Evolutionary conservation across 2,888 invertebrate species (phyloP).

Genomic region (Hydrotaea cyrtoneurina): DNA sequence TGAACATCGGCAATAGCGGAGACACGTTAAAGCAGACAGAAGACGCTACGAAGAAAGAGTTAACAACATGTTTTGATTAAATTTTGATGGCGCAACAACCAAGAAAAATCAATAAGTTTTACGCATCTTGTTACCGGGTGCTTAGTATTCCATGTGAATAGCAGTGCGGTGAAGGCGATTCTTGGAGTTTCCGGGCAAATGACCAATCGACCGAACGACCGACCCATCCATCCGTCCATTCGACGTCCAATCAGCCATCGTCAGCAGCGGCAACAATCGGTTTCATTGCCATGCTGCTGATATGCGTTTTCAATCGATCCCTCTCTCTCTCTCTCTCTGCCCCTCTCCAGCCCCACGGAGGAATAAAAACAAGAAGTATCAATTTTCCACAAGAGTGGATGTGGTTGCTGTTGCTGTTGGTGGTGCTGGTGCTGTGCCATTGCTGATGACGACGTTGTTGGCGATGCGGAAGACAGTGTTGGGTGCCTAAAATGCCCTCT

Average conservation of each 20-base stretch:
- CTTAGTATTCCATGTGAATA: constrained; percentile 44
- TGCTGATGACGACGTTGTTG: constrained; percentile 39
- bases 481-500: constrained; percentile 75
- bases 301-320: constrained; percentile 68
- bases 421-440: not conserved
- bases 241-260: not conserved
- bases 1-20: not conserved
- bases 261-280: constrained; percentile 50
- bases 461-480: constrained; percentile 64
- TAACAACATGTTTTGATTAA: constrained; percentile 76
- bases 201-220: not conserved
- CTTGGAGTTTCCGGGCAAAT: constrained; percentile 23
- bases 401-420: not conserved
- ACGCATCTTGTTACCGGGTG: constrained; percentile 76
- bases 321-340: too few relatives aligned
- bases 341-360: not conserved
- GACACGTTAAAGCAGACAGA: not conserved
- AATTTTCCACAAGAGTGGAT: constrained; percentile 63
- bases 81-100: constrained; percentile 74
- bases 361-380: constrained; percentile 55
- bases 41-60: constrained; percentile 12
- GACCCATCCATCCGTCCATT: not conserved
- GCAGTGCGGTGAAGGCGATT: constrained; percentile 8
- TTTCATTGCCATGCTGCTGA: constrained; percentile 67
- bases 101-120: constrained; percentile 79